Percentiles rank a stretch among this genome's conserved stretches.
phyloP scores from a whole-genome alignment of 2,113 vertebrate species.

The Cochlearius cochlearius region DNA sequence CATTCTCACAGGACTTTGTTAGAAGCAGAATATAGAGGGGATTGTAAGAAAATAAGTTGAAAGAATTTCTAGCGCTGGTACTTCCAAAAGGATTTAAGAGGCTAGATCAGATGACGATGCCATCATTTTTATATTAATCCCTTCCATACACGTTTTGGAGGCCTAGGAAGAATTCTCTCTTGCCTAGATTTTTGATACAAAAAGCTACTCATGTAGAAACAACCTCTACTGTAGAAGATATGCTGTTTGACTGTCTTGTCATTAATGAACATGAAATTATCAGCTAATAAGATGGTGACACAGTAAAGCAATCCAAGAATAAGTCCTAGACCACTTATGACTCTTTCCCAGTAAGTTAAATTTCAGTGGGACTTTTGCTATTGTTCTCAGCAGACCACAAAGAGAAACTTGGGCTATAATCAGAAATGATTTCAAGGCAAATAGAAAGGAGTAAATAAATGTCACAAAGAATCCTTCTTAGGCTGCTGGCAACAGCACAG shows the following conservation, averaged over 20 bases:
- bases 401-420: neutral
- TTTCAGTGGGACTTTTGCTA: neutral
- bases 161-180: neutral
- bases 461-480: constrained; percentile 19
- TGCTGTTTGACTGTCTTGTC: neutral
- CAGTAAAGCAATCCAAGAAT: neutral
- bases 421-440: neutral
- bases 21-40: neutral
- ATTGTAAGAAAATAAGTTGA: neutral
- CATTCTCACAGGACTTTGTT: neutral
- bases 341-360: neutral
- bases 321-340: neutral
- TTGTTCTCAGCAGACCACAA: neutral
- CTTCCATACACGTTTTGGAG: neutral
- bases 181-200: neutral
- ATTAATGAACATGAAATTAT: neutral
- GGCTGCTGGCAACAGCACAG: neutral
- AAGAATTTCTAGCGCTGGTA: neutral
- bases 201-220: neutral
- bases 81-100: neutral
- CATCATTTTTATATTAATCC: neutral
- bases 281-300: neutral
- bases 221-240: neutral
- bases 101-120: constrained; percentile 3
- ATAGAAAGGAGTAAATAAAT: neutral